phyloP scores from a whole-genome alignment of 2,113 vertebrate genomes.

The Mirounga angustirostris region DNA sequence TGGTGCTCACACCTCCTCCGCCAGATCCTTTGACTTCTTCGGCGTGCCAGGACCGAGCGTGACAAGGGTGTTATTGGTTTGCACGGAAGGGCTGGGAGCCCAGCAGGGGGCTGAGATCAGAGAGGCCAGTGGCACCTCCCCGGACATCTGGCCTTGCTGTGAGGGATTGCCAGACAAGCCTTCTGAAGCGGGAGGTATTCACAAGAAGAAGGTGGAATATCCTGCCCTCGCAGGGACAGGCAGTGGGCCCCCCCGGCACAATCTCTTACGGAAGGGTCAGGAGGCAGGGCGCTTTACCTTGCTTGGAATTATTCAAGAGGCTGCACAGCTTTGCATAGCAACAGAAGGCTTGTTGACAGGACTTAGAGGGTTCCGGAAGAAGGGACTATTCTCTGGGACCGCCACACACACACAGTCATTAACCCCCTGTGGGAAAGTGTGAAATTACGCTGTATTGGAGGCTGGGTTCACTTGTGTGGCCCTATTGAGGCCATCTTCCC shows the following conservation, averaged over 20 bases:
- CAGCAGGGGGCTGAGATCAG: constrained; percentile 70
- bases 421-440: constrained; percentile 77
- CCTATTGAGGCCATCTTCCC: constrained; percentile 18
- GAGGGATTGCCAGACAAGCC: neutral
- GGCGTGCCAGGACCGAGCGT: constrained; percentile 61
- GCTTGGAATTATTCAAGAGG: neutral
- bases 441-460: constrained; percentile 71
- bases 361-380: constrained; percentile 46
- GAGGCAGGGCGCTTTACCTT: constrained; percentile 56
- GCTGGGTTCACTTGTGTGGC: constrained; percentile 72
- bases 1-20: neutral
- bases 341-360: constrained; percentile 57
- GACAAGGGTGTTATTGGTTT: constrained; percentile 71
- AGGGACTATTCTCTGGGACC: constrained; percentile 18
- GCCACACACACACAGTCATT: constrained; percentile 73
- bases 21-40: constrained; percentile 52
- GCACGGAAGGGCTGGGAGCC: constrained; percentile 30
- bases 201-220: constrained; percentile 62
- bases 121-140: constrained; percentile 44
- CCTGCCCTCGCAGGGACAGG: neutral
- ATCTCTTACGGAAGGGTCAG: constrained; percentile 17
- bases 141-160: neutral
- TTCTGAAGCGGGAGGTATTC: constrained; percentile 59
- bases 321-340: constrained; percentile 67
- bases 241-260: neutral